Conservation (phyloP, 2,888 invertebrate genomes). For the Lydus trimaculatus region DNA sequence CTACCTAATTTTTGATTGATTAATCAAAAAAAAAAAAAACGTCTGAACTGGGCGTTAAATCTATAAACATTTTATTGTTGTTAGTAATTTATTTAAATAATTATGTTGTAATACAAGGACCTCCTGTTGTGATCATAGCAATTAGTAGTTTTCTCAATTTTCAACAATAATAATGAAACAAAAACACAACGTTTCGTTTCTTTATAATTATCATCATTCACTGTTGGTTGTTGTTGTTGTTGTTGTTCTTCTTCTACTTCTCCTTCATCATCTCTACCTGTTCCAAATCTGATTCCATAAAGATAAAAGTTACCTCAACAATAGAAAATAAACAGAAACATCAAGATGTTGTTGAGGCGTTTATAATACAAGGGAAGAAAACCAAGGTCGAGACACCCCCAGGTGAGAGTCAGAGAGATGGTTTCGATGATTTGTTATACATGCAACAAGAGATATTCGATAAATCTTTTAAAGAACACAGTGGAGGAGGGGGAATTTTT, state of each 20-base stretch:
- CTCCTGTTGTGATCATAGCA: not conserved
- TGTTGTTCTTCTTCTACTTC: not conserved
- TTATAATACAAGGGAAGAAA: constrained; percentile 1
- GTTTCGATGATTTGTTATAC: not conserved
- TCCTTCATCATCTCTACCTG: not conserved
- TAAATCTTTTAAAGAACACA: not conserved
- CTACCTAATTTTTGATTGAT: not conserved
- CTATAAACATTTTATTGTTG: not conserved
- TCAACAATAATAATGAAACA: not conserved
- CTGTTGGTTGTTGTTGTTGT: too few species aligned
- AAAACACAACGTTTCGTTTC: not conserved
- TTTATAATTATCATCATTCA: not conserved
- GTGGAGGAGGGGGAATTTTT: too few species aligned
- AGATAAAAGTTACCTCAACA: not conserved
- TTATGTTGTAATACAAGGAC: not conserved
- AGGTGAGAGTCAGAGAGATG: not conserved
- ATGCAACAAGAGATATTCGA: not conserved
- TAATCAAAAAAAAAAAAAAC: too few species aligned
- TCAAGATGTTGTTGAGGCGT: constrained; percentile 1
- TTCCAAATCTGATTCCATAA: not conserved
- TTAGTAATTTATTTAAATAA: not conserved
- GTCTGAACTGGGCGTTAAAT: not conserved
- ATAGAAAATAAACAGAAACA: not conserved
- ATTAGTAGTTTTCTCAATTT: not conserved
- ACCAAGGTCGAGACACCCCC: not conserved